A percentile compares a stretch with the other conserved stretches of the same genome.
Conservation (phyloP, 1,140 invertebrate genomes). For the Brachionus angularis region DNA sequence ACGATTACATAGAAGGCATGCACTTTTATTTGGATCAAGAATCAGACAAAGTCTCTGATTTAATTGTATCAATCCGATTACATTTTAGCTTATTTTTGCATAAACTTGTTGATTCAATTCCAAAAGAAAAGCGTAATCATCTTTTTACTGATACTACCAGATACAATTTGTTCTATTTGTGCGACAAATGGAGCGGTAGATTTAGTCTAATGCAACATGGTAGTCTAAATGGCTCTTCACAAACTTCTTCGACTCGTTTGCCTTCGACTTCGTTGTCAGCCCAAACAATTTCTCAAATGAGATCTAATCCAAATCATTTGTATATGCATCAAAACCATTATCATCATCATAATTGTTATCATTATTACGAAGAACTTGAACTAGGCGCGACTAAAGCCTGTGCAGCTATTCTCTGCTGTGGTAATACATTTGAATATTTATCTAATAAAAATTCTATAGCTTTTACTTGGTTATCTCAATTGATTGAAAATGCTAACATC, state of each 20-base stretch:
- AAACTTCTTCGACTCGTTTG: too few species aligned
- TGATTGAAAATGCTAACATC: constrained; percentile 75
- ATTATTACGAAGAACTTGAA: constrained; percentile 63
- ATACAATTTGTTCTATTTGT: constrained; percentile 36
- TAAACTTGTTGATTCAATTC: constrained; percentile 19
- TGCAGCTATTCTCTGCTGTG: constrained; percentile 85
- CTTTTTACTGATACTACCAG: neutral
- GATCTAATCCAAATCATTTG: neutral
- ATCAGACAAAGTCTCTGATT: constrained; percentile 16
- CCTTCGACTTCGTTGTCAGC: too few species aligned
- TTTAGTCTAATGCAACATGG: constrained; percentile 67
- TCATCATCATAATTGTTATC: constrained; percentile 26
- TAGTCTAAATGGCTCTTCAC: neutral
- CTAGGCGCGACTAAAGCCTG: constrained; percentile 74
- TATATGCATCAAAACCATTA: constrained; percentile 24
- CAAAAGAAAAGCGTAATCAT: neutral
- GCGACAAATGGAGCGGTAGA: constrained; percentile 58
- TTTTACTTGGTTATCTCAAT: constrained; percentile 84
- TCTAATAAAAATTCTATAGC: constrained; percentile 80
- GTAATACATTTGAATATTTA: constrained; percentile 76
- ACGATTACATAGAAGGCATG: constrained; percentile 16
- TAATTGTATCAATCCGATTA: constrained; percentile 10
- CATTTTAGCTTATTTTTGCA: constrained; percentile 24
- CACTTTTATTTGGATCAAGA: constrained; percentile 28
- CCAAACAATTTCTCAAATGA: too few species aligned